Percentiles rank a stretch among this genome's conserved stretches.
These are phyloP conservation scores for Lymantria monacha DNA, from an alignment of 2,888 invertebrate genomes.

Conservation along the genomic window DNA sequence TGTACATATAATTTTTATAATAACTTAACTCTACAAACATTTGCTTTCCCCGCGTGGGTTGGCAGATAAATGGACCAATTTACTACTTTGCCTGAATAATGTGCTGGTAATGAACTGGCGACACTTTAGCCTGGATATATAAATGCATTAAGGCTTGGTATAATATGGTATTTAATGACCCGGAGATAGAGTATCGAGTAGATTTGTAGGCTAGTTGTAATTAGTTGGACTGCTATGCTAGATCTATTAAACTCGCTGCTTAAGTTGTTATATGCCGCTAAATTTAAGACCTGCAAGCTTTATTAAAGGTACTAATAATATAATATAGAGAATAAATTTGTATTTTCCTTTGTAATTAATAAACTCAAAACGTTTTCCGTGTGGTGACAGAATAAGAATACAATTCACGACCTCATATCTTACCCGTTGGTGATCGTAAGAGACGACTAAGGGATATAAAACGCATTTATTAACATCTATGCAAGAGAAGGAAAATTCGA, in stretches of 20 bases:
- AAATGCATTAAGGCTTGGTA: neutral
- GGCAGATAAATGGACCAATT: constrained; percentile 63
- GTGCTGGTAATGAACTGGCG: constrained; percentile 69
- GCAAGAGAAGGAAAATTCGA: too few relatives aligned
- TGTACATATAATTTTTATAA: constrained; percentile 3
- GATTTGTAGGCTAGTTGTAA: constrained; percentile 24
- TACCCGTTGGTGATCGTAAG: too few relatives aligned
- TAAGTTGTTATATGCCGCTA: too few relatives aligned
- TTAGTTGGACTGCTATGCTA: constrained; percentile 14
- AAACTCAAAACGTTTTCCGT: too few relatives aligned
- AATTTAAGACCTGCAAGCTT: too few relatives aligned
- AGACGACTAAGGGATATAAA: too few relatives aligned
- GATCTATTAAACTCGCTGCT: neutral
- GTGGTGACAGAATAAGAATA: too few relatives aligned
- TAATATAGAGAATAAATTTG: too few relatives aligned
- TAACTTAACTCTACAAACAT: constrained; percentile 5
- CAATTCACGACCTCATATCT: too few relatives aligned
- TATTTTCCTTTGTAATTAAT: too few relatives aligned
- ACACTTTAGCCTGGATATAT: constrained; percentile 40
- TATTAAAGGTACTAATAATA: too few relatives aligned
- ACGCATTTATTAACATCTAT: too few relatives aligned
- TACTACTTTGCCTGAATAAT: constrained; percentile 65
- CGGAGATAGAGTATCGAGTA: constrained; percentile 9
- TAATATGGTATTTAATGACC: neutral
- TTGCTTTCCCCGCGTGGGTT: constrained; percentile 54